Conservation (phyloP, 2,888 invertebrate species). For the Lamellibrachia satsuma region DNA sequence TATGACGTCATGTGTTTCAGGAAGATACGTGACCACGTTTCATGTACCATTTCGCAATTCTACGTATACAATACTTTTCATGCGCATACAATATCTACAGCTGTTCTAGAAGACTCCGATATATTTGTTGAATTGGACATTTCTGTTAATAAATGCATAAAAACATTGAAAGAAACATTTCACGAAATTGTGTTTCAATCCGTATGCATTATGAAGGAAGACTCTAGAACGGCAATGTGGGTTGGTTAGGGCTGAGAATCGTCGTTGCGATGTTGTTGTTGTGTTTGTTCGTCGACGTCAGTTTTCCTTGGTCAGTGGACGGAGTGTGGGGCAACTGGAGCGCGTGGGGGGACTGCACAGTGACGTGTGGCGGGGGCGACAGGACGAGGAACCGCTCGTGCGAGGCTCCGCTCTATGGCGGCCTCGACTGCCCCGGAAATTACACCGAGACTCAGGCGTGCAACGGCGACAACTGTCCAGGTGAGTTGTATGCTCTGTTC, state of each 20-base stretch:
- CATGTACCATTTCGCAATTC: neutral
- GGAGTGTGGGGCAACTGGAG: conserved; percentile 50
- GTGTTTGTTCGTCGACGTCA: neutral
- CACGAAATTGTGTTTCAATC: neutral
- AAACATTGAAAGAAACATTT: neutral
- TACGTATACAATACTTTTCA: neutral
- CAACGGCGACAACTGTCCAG: conserved; percentile 50
- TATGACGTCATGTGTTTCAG: neutral
- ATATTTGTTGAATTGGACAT: neutral
- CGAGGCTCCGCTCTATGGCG: conserved; percentile 48
- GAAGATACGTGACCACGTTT: neutral
- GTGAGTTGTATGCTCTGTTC: conserved; percentile 36
- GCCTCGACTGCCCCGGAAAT: conserved; percentile 47
- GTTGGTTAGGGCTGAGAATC: neutral
- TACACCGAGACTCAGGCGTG: conserved; percentile 45
- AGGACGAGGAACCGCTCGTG: conserved; percentile 50
- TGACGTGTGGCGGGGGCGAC: conserved; percentile 53
- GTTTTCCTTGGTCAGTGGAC: conserved; percentile 35
- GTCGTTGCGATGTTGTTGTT: neutral
- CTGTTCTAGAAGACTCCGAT: neutral
- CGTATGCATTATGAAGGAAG: neutral
- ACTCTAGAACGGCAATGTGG: neutral
- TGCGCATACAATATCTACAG: neutral
- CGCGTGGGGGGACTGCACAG: conserved; percentile 51
- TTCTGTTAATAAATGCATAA: neutral